Conservation (phyloP, 2,797 vertebrate species). For the Miichthys miiuy region DNA sequence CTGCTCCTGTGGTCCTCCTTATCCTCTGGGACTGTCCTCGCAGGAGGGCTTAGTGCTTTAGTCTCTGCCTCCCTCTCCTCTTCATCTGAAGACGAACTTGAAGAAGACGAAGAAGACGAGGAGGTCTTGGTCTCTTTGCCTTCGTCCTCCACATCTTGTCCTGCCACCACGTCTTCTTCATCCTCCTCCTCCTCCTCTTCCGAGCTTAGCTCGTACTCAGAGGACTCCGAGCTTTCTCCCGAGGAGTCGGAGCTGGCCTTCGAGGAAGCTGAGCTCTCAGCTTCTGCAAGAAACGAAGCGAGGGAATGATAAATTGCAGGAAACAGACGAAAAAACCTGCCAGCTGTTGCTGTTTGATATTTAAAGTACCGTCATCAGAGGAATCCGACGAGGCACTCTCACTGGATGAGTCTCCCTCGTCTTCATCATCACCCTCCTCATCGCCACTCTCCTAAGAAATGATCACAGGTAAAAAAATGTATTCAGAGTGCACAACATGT, state of each 20-base stretch:
- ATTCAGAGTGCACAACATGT: neutral
- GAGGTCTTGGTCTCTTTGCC: constrained; percentile 73
- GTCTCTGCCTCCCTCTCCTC: constrained; percentile 61
- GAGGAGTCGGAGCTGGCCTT: constrained; percentile 88
- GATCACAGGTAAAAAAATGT: neutral
- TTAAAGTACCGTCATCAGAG: constrained; percentile 91
- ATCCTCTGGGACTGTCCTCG: constrained; percentile 56
- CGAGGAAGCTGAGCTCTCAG: constrained; percentile 85
- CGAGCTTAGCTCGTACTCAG: constrained; percentile 92
- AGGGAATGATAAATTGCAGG: neutral
- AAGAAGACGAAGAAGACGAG: constrained; percentile 76
- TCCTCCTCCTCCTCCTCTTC: constrained; percentile 89
- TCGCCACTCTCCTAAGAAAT: constrained; percentile 76
- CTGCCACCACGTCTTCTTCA: constrained; percentile 78
- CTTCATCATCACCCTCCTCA: constrained; percentile 83
- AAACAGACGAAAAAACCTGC: neutral
- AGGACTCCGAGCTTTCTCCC: constrained; percentile 89
- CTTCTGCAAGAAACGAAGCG: constrained; percentile 76
- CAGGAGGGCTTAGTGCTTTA: constrained; percentile 70
- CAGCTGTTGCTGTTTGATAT: neutral
- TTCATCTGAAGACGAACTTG: constrained; percentile 78
- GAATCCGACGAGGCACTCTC: constrained; percentile 90
- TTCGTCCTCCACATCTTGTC: constrained; percentile 60
- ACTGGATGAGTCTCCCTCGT: constrained; percentile 85
- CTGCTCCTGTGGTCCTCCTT: constrained; percentile 60